A percentile compares a stretch with the other conserved stretches of the same genome.
Evolutionary conservation across 2,797 vertebrate genomes (phyloP).

Genomic region (Psittacula derbiana): DNA sequence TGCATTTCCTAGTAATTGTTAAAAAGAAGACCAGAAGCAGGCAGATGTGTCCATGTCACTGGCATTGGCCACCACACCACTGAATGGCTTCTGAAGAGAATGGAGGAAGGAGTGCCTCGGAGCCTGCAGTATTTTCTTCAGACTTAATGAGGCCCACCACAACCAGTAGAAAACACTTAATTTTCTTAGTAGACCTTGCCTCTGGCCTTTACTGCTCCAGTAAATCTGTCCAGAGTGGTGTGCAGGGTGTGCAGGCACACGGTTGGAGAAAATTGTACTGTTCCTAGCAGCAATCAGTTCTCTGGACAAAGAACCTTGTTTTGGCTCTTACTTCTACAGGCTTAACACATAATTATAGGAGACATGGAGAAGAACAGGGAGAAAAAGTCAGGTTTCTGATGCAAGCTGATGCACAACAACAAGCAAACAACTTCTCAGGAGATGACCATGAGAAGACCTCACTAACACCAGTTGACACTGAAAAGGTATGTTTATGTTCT

Average conservation of each 20-base stretch:
- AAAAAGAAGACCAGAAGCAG: background rate
- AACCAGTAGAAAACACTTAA: background rate
- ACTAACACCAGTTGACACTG: background rate
- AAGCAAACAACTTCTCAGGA: background rate
- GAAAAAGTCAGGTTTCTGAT: background rate
- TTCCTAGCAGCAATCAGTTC: background rate
- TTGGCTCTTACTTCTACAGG: background rate
- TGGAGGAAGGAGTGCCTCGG: background rate
- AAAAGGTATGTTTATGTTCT: background rate
- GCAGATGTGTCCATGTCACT: background rate
- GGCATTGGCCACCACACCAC: rapidly evolving
- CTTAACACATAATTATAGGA: background rate
- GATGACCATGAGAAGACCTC: background rate
- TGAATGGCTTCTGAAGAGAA: background rate
- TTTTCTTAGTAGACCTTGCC: background rate
- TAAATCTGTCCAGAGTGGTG: background rate
- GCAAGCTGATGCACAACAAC: background rate
- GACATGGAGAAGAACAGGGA: background rate
- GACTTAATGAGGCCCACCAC: background rate
- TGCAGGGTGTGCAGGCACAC: background rate
- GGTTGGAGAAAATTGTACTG: background rate
- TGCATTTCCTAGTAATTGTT: background rate
- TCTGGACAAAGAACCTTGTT: background rate
- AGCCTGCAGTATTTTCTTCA: background rate
- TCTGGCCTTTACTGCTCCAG: background rate